phyloP scores from a whole-genome alignment of 2,797 vertebrate genomes.

The Limosa lapponica region DNA sequence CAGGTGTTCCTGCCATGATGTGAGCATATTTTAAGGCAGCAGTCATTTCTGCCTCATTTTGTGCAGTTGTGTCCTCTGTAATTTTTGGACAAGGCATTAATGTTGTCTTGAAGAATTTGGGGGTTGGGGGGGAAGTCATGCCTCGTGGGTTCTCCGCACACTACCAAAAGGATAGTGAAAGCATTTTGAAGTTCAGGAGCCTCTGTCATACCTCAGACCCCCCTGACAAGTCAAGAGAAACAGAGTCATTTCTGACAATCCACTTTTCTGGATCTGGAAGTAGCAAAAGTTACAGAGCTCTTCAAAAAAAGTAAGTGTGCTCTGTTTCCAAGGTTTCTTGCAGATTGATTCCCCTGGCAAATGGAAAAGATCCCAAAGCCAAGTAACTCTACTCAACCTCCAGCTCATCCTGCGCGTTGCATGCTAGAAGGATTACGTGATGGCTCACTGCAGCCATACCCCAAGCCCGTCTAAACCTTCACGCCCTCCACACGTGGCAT shows the following conservation, averaged over 20 bases:
- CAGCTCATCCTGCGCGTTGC: rapidly evolving
- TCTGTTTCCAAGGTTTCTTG: constrained; percentile 7
- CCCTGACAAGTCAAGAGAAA: not conserved
- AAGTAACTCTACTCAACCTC: constrained; percentile 1
- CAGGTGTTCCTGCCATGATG: not conserved
- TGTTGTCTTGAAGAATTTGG: not conserved
- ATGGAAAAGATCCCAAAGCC: not conserved
- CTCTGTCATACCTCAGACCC: not conserved
- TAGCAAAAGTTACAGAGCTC: not conserved
- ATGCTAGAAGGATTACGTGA: not conserved
- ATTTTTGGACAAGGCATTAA: not conserved
- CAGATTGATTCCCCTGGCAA: constrained; percentile 8
- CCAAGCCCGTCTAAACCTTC: not conserved
- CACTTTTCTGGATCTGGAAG: not conserved
- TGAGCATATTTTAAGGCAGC: not conserved
- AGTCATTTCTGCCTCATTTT: not conserved
- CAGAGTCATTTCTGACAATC: not conserved
- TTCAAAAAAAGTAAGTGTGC: not conserved
- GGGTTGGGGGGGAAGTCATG: not conserved
- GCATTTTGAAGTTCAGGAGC: not conserved
- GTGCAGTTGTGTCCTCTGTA: not conserved
- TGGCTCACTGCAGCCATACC: not conserved
- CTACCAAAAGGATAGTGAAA: not conserved
- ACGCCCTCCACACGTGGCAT: not conserved
- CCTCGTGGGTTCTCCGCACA: not conserved